phyloP scores from a whole-genome alignment of 2,797 vertebrate genomes.

The Thaleichthys pacificus region DNA sequence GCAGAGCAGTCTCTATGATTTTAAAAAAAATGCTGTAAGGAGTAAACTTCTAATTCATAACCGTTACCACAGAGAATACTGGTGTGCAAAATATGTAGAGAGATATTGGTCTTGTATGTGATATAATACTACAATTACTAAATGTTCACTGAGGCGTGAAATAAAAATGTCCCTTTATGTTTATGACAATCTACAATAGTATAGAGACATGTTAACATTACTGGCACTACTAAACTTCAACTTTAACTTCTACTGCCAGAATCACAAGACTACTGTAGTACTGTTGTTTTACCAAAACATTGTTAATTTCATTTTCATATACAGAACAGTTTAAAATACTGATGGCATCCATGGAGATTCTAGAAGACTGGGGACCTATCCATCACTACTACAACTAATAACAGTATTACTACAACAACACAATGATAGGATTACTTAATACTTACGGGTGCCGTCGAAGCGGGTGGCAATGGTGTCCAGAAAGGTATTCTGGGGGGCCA shows the following conservation, averaged over 20 bases:
- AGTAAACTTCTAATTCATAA: too few species aligned
- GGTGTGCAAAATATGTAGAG: too few species aligned
- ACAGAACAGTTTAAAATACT: not conserved
- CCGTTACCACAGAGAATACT: too few species aligned
- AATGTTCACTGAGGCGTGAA: too few species aligned
- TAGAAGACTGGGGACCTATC: not conserved
- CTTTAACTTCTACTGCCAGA: not conserved
- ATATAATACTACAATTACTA: too few species aligned
- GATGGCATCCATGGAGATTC: not conserved
- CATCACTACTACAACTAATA: not conserved
- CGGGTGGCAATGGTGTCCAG: conserved; percentile 80
- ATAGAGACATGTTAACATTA: not conserved
- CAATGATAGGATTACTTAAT: not conserved
- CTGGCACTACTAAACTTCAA: not conserved
- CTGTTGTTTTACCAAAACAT: not conserved
- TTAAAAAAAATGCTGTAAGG: not conserved
- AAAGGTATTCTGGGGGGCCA: conserved; percentile 83
- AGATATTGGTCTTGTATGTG: too few species aligned
- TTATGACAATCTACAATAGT: not conserved
- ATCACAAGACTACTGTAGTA: not conserved
- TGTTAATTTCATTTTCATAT: too few species aligned
- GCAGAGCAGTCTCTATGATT: not conserved
- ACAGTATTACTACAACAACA: not conserved
- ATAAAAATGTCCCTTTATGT: too few species aligned
- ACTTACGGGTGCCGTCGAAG: conserved; percentile 80